Conservation (phyloP, 1,140 invertebrate species). For the Bombyx mori region ASM3026992v2 NC_085132.1:4101501-4102000, state of each 20-base stretch:
- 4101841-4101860: conserved; percentile 63
- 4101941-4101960: conserved; percentile 71
- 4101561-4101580: conserved; percentile 79
- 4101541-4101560: conserved; percentile 79
- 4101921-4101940: conserved; percentile 72
- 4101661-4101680: conserved; percentile 81
- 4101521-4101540: conserved; percentile 80
- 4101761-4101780: conserved; percentile 72
- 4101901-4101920: conserved; percentile 69
- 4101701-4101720: conserved; percentile 77
- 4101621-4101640: conserved; percentile 71
- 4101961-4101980: conserved; percentile 55
- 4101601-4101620: conserved; percentile 78
- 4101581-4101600: conserved; percentile 80
- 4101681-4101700: conserved; percentile 79
- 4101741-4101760: conserved; percentile 76
- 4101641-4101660: conserved; percentile 75
- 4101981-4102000: conserved; percentile 41
- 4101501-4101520: conserved; percentile 78
- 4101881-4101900: conserved; percentile 56
- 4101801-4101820: conserved; percentile 61
- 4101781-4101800: conserved; percentile 70
- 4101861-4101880: conserved; percentile 63
- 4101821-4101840: conserved; percentile 54
- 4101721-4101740: conserved; percentile 79